These are phyloP conservation scores for Aspidiotus destructor DNA, from an alignment of 2,888 invertebrate species.

Conservation along the genomic window DNA sequence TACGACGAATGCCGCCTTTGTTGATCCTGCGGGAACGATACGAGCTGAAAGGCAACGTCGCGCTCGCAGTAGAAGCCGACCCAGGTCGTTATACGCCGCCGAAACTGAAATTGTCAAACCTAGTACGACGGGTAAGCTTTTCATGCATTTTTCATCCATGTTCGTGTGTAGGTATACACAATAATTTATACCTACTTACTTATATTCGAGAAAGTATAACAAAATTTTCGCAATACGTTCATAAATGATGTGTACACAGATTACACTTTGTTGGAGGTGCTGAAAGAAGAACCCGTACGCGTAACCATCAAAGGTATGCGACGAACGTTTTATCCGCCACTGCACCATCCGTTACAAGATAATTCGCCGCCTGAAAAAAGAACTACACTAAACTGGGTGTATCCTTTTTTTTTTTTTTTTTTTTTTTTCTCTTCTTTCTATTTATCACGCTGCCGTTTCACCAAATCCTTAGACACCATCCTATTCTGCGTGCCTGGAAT, in stretches of 20 bases:
- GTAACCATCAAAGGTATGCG: constrained; percentile 72
- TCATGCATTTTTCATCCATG: not conserved
- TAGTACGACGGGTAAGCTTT: constrained; percentile 20
- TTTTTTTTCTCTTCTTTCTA: not conserved
- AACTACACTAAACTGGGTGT: constrained; percentile 87
- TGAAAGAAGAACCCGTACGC: constrained; percentile 75
- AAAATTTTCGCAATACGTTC: not conserved
- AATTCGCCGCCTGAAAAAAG: constrained; percentile 81
- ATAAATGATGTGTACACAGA: constrained; percentile 45
- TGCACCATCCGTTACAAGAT: constrained; percentile 73
- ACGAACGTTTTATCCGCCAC: constrained; percentile 76
- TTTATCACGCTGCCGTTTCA: no score
- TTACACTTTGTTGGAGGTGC: constrained; percentile 71
- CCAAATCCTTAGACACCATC: no score
- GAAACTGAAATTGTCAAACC: constrained; percentile 50
- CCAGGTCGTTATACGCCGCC: constrained; percentile 71
- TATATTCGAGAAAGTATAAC: not conserved
- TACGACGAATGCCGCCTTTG: constrained; percentile 36
- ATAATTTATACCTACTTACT: no score
- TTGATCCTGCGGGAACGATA: constrained; percentile 38
- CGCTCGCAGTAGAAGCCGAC: constrained; percentile 74
- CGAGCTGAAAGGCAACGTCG: constrained; percentile 46
- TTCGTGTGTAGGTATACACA: no score
- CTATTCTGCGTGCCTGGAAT: no score
- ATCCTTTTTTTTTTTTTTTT: constrained; percentile 48